Base-by-base conservation (phyloP, 2,113 vertebrate species). In the Rutilus rutilus region DNA sequence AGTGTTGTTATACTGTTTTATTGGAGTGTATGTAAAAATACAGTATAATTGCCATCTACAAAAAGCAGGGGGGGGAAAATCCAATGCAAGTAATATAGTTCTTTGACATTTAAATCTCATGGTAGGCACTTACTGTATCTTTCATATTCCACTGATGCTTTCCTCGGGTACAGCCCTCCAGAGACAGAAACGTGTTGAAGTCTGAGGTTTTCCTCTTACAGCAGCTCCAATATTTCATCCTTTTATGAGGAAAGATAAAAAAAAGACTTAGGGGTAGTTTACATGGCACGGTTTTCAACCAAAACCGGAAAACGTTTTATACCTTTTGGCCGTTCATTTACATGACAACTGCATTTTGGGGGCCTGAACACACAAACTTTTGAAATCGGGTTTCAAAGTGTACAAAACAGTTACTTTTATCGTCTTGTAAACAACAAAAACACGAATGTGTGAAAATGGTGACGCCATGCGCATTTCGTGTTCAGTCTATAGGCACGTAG, bases 211-310 rank as follows among this genome's bases (percentile, higher is more conserved):
- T 98, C 91, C 95, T 97, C 91, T 96, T 98, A 91, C 97, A 99
- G 90, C 97, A 99, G 93, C 95, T 99, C 98, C 98, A 99, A 88
- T 98, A 99, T 93, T 99, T 99, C 97, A 99, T 98, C 93, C 98
- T 99, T 87, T 85, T 42, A 86, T 78, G 78, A 88, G 47, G 60
- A 45, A 86, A 27, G 36, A 57, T 57, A 36, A 85, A 82, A 42
- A 42, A 76, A 23, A 25, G 62, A 27, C 19, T 59, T 47, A 83
- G 19, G 19, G 19, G 6, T 19, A 57, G 54, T 57, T 57, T 57
- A 57, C 19, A 57, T 2, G 21, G 2, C 19, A 23, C 0, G 2
- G 21, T 57, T 57, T 57, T 57, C 54, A 57, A 57, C 19, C 21
- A 23, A 57, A 57, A 23, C 8, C 52, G 2, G 52, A 57, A 54